phyloP scores from a whole-genome alignment of 2,888 invertebrate species.

The Nephrotoma appendiculata region DNA sequence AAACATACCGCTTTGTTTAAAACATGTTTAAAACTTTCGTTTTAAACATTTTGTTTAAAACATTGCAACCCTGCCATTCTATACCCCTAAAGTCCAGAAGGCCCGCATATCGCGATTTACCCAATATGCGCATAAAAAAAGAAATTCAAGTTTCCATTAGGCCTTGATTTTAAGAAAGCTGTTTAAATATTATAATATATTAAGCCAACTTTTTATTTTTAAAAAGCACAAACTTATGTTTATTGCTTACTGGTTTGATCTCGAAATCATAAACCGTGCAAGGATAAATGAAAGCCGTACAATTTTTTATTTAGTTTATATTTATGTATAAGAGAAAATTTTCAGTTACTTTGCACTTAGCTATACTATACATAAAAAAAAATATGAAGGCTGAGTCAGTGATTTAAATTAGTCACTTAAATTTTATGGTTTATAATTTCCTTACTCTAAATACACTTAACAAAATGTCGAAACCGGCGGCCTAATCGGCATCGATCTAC shows the following conservation, averaged over 20 bases:
- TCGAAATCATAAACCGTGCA: background rate
- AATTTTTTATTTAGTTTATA: no score
- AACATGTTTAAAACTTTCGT: no score
- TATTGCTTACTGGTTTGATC: background rate
- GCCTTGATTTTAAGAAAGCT: background rate
- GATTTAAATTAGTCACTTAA: background rate
- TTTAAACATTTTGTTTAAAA: no score
- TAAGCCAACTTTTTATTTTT: background rate
- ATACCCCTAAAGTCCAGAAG: background rate
- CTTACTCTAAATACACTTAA: no score
- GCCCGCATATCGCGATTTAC: no score
- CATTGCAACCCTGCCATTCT: no score
- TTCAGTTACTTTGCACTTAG: background rate
- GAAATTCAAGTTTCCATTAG: background rate
- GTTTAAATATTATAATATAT: background rate
- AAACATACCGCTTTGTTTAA: no score
- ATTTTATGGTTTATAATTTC: background rate
- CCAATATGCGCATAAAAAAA: background rate
- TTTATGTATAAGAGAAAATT: background rate
- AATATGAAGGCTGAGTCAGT: background rate
- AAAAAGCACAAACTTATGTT: background rate
- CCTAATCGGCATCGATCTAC: background rate
- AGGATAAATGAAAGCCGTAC: background rate
- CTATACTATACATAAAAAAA: background rate
- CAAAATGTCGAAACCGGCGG: background rate